Conservation (phyloP, 2,888 invertebrate species). For the Muschampia staudingeri region DNA sequence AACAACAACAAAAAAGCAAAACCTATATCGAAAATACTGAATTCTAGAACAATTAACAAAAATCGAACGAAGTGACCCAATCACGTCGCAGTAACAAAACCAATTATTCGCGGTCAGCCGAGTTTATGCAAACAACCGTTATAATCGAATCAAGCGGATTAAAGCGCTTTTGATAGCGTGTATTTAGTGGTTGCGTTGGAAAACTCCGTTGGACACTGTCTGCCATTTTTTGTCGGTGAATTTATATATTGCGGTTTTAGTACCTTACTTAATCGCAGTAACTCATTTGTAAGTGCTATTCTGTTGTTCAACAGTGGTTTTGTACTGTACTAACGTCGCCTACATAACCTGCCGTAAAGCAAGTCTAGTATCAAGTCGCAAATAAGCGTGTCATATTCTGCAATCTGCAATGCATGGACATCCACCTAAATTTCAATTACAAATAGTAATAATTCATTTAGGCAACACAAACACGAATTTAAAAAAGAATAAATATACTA, state of each 20-base stretch:
- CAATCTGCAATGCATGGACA: no score
- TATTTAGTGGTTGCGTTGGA: neutral
- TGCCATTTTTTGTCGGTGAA: neutral
- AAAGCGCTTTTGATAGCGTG: neutral
- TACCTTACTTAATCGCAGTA: neutral
- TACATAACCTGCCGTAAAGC: no score
- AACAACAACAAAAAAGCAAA: neutral
- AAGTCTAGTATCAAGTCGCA: no score
- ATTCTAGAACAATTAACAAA: neutral
- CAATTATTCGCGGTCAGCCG: conserved; percentile 14
- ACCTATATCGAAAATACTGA: neutral
- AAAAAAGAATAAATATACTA: no score
- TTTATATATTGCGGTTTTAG: neutral
- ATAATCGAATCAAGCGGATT: conserved; percentile 21
- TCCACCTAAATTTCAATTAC: no score
- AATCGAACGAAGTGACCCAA: neutral
- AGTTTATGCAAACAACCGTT: conserved; percentile 18
- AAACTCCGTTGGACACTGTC: neutral
- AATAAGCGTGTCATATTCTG: no score
- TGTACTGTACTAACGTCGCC: no score
- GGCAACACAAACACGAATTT: no score
- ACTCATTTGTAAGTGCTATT: no score
- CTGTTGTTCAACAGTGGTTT: no score
- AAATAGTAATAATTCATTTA: no score
- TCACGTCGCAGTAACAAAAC: neutral